phyloP scores from a whole-genome alignment of 2,113 vertebrate genomes.

The Heteronetta atricapilla region DNA sequence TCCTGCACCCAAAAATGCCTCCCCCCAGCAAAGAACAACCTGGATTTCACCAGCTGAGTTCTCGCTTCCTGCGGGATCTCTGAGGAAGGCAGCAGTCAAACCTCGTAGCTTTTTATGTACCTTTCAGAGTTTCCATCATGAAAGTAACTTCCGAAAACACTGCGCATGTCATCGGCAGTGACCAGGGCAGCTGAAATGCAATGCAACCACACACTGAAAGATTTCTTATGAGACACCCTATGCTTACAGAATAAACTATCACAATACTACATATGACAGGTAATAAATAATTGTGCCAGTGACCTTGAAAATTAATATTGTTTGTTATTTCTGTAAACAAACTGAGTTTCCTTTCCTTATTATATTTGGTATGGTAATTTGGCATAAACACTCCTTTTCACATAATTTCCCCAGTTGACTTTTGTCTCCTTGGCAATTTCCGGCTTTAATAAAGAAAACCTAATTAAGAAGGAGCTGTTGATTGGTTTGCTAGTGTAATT shows the following conservation, averaged over 20 bases:
- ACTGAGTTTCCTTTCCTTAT: constrained; percentile 78
- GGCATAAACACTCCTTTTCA: constrained; percentile 85
- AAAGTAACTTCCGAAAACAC: constrained; percentile 68
- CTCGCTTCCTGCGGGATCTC: background rate
- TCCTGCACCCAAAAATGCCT: background rate
- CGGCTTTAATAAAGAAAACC: constrained; percentile 96
- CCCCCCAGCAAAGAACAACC: background rate
- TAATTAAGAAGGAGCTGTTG: constrained; percentile 97
- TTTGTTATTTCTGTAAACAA: constrained; percentile 82
- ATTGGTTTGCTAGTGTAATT: constrained; percentile 99
- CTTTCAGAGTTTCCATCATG: constrained; percentile 47
- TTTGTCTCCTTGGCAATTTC: constrained; percentile 92
- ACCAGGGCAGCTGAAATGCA: constrained; percentile 44
- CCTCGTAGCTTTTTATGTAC: constrained; percentile 32
- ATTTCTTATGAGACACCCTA: constrained; percentile 22
- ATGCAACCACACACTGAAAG: constrained; percentile 43
- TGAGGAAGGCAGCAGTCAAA: background rate
- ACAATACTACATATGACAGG: constrained; percentile 75
- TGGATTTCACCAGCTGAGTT: background rate
- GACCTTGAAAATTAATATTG: constrained; percentile 85
- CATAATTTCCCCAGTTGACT: constrained; percentile 89
- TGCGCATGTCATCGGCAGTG: background rate
- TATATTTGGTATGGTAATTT: constrained; percentile 81
- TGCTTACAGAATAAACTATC: constrained; percentile 72
- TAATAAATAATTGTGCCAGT: constrained; percentile 83